phyloP scores from a whole-genome alignment of 2,797 vertebrate species.

The Chelidonichthys spinosus region DNA sequence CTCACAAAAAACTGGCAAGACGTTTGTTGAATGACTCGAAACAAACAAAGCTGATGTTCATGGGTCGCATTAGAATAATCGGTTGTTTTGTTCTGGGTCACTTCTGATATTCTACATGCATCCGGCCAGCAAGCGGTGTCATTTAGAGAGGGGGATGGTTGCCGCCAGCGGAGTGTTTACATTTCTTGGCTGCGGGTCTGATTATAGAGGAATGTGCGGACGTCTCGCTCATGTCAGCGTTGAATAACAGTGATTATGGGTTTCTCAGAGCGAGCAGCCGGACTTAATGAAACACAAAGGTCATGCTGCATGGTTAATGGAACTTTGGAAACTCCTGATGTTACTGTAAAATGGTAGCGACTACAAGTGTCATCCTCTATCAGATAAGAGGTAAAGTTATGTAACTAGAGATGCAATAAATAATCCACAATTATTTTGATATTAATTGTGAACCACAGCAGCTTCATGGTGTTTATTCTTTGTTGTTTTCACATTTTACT shows the following conservation, averaged over 20 bases:
- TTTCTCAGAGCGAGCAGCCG: conserved; percentile 22
- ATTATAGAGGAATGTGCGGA: conserved; percentile 65
- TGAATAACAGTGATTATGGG: conserved; percentile 26
- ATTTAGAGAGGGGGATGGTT: conserved; percentile 17
- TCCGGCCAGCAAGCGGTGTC: conserved; percentile 25
- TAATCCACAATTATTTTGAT: no score
- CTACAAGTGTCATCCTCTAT: not conserved
- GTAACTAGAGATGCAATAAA: no score
- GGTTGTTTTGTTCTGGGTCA: conserved; percentile 6
- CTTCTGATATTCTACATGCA: conserved; percentile 26
- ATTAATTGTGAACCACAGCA: no score
- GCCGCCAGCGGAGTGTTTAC: conserved; percentile 50
- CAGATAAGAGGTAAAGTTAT: not conserved
- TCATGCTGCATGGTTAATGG: not conserved
- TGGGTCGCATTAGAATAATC: not conserved
- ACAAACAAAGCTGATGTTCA: conserved; percentile 2
- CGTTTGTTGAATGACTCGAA: conserved; percentile 11
- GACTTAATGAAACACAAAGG: conserved; percentile 6
- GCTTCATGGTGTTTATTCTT: no score
- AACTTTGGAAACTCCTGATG: not conserved
- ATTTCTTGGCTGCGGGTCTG: conserved; percentile 42
- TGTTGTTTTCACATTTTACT: no score
- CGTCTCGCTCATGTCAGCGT: conserved; percentile 23
- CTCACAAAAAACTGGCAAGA: not conserved
- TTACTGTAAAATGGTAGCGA: not conserved